Conservation (phyloP, 2,113 vertebrate species). For the Notiomystis cincta region DNA sequence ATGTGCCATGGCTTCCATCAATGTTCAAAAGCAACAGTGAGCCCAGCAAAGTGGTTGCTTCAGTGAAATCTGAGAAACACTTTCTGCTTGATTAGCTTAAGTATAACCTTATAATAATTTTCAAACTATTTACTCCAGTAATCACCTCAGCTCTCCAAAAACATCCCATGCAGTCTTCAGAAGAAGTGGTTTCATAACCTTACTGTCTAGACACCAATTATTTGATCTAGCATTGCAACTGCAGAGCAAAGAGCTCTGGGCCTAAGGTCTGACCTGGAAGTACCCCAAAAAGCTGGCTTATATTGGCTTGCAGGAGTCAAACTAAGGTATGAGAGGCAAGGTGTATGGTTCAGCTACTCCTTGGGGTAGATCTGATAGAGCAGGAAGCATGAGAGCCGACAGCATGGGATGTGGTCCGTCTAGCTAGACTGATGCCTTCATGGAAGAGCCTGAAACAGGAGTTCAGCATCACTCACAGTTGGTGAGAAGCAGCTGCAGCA, state of each 20-base stretch:
- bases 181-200: background rate
- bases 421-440: background rate
- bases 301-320: background rate
- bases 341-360: background rate
- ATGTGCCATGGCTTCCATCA: background rate
- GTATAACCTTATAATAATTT: background rate
- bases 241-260: background rate
- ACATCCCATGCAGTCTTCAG: background rate
- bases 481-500: conserved; percentile 11
- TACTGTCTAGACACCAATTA: background rate
- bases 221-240: background rate
- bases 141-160: background rate
- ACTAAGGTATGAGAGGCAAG: background rate
- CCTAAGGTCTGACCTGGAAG: background rate
- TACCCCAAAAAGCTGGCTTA: background rate
- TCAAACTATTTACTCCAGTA: background rate
- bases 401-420: background rate
- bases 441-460: background rate
- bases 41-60: background rate
- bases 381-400: background rate
- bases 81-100: background rate
- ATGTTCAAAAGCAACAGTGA: background rate
- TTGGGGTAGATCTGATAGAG: background rate
- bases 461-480: conserved; percentile 54
- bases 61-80: background rate